Evolutionary conservation across 2,797 vertebrate species (phyloP).

Genomic region (Zalophus californianus): DNA sequence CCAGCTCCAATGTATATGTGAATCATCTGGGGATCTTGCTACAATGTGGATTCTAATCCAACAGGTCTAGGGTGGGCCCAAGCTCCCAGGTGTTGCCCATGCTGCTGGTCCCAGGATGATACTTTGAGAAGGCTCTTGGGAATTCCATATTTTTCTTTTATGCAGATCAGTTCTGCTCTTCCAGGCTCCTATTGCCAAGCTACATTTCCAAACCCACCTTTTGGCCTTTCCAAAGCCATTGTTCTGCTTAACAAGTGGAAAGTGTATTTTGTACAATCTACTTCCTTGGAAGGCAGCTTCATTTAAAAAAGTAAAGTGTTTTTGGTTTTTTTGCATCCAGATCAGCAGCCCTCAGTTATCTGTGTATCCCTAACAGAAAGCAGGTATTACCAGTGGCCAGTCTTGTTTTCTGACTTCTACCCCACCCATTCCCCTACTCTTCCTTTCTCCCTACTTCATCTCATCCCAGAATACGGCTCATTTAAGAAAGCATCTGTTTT

Average conservation of each 20-base stretch:
- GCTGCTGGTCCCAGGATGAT: not conserved
- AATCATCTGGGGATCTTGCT: not conserved
- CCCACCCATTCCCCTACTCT: not conserved
- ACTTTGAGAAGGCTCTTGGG: not conserved
- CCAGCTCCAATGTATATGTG: not conserved
- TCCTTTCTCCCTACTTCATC: not conserved
- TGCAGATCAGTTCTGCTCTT: not conserved
- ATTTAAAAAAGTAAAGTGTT: not conserved
- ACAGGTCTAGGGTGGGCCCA: not conserved
- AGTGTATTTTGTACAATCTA: not conserved
- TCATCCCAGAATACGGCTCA: not conserved
- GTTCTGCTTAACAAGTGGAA: not conserved
- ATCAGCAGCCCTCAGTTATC: not conserved
- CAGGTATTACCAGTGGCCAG: not conserved
- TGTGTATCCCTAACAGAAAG: not conserved
- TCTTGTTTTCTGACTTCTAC: not conserved
- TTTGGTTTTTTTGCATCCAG: not conserved
- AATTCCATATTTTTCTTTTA: not conserved
- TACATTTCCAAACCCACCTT: not conserved
- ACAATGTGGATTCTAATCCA: not conserved
- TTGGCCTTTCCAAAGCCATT: not conserved
- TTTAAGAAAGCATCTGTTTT: constrained; percentile 8
- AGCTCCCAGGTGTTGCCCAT: not conserved
- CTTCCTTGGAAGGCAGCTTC: not conserved
- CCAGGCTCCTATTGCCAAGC: too few species aligned